A percentile compares a stretch with the other conserved stretches of the same genome.
Conservation (phyloP, 2,113 vertebrate genomes). For the Bostrychus sinensis region DNA sequence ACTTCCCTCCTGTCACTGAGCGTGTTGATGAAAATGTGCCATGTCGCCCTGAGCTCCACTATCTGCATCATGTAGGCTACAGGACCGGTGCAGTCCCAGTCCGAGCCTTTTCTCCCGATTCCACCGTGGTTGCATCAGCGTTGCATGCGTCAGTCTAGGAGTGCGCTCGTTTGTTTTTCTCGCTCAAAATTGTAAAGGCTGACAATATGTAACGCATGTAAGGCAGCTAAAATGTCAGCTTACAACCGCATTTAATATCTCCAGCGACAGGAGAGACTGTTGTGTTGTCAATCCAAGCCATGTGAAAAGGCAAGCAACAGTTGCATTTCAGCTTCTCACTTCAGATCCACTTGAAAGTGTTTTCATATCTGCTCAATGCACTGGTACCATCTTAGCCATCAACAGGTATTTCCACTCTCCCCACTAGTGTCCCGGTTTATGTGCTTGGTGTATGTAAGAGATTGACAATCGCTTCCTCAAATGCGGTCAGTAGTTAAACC, state of each 20-base stretch:
- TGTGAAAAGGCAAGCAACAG: conserved; percentile 54
- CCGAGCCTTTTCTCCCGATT: conserved; percentile 14
- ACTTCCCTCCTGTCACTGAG: conserved; percentile 32
- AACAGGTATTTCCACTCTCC: conserved; percentile 61
- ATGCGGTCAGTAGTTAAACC: conserved; percentile 22
- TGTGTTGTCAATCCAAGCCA: conserved; percentile 21
- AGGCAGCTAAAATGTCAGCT: conserved; percentile 53
- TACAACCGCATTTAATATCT: conserved; percentile 44
- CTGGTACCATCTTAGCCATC: conserved; percentile 34
- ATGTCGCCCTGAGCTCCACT: conserved; percentile 12
- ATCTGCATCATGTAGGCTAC: conserved; percentile 19
- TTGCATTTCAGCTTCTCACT: conserved; percentile 41
- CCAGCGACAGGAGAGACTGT: conserved; percentile 37
- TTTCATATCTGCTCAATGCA: conserved; percentile 5
- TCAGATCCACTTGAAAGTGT: conserved; percentile 8
- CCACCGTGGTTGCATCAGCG: conserved; percentile 54
- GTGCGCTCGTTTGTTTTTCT: neutral
- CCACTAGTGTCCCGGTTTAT: neutral
- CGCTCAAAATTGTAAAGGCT: conserved; percentile 37
- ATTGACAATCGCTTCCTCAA: conserved; percentile 13
- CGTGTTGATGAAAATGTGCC: conserved; percentile 38
- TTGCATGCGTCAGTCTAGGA: conserved; percentile 50
- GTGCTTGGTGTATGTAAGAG: conserved; percentile 8
- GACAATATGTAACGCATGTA: conserved; percentile 51
- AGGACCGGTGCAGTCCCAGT: conserved; percentile 20